Evolutionary conservation across 2,113 vertebrate species (phyloP), one percentile per base, ranked within the genome.

Genomic region (Myrmecophaga tridactyla): DNA sequence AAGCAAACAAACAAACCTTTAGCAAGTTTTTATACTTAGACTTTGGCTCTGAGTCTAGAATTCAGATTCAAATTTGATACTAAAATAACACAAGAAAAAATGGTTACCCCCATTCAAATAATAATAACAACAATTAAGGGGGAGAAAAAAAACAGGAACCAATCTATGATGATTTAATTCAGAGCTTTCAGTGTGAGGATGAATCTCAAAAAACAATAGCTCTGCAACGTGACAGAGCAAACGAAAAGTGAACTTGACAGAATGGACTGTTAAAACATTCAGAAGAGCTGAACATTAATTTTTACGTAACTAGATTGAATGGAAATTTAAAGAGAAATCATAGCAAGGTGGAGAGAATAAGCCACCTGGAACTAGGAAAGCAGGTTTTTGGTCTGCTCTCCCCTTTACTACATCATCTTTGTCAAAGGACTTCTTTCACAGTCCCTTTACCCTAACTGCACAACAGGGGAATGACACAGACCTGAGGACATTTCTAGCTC

Each of bases 11-110:
- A 58, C 63, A 92, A 94, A 58, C 6, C 3, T 39, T 89, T 58
- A 10, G 39, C 63, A 60, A 67, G 15, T 36, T 48, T 78, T 70
- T 90, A 72, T 72, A 60, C n/a, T 84, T 89, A 82, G 23, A 63
- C 29, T 43, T 69, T 29, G 72, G 25, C 43, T 58, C 36, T 88
- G 73, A 53, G 63, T 88, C 77, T 58, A 80, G 62, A 88, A 91
- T 86, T 94, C 15, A 63, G n/a, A 20, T 82, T 96, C 53, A 73
- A 62, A 89, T 78, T 69, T 77, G 6, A 63, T 41, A 36, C 23
- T 92, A 78, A 96, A 81, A 86, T 46, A 56, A 88, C 25, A 23
- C 8, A 48, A 69, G 67, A 46, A 80, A 76, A 94, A 91, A 70
- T 29, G 43, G 36, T 25, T n/a, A 53, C 12, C 53, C 67, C 25